Base-by-base conservation (phyloP, 2,797 vertebrate species). In the Rhinophrynus dorsalis region DNA sequence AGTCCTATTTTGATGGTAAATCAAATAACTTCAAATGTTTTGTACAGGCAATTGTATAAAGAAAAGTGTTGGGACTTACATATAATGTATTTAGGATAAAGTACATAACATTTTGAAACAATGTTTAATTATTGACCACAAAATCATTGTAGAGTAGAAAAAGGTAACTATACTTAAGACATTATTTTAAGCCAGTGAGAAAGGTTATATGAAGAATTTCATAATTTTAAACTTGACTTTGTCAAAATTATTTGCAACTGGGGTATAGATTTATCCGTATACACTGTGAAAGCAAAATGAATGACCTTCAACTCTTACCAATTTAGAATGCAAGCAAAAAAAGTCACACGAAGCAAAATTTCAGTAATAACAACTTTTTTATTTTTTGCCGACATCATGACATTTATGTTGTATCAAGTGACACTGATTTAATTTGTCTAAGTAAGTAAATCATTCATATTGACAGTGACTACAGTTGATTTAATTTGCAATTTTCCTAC, bases 351-450 rank as follows among this genome's bases (percentile, higher is more conserved):
- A 82, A 88, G 74, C 67, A 83, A 91, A 90, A 92, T 89, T 86
- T 78, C 52, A 83, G 89, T 91, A n/a, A n/a, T 90, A 57, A 78
- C 64, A 81, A 81, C 74, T 79, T 85, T 75, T 76, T 35, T 23
- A n/a, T 55, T 74, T 82, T 80, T 50, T 50, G 6, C 50, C 83
- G 78, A 61, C 85, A 83, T 79, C 58, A 85, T 77, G 84, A 86
- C 74, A 80, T 92, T 93, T 89, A 52, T 78, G 74, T 82, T 79
- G 77, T 83, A 86, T 87, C 80, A 85, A 76, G 77, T 88, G 87
- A 86, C 85, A 86, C 79, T 93, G 89, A 92, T 92, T 94, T 91
- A 81, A 87, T 92, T 89, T 92, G 89, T 91, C 89, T 89, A 89
- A 90, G 83, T 80, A 94, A 87, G 91, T 91, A 94, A 92, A 90